Base-by-base conservation (phyloP, 2,888 invertebrate genomes). In the Meghimatium bilineatum region DNA sequence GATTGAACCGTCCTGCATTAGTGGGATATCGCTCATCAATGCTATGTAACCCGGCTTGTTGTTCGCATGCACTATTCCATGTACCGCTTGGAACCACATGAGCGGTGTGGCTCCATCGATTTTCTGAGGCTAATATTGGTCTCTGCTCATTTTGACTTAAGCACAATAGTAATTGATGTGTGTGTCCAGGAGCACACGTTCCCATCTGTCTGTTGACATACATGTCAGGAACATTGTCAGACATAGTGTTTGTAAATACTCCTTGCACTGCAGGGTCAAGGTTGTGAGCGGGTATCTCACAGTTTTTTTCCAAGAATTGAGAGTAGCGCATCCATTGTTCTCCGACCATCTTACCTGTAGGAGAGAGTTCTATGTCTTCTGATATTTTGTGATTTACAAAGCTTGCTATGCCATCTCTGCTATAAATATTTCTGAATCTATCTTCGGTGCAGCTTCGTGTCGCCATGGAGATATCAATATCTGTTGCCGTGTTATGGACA, bases 241-340 rank as follows among this genome's bases (percentile, higher is more conserved):
- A n/a, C 44, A 44, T n/a, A 5, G 36, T 38, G 49, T 32, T 66
- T 1, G 49, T n/a, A 34, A 79, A 78, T 44, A 79, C 72, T 63
- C 79, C 79, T 34, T 63, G 60, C 10, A 63, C 72, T 14, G 79
- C 60, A 0, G 79, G 79, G 66, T 83, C 83, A n/a, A 79, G 78
- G 49, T 83, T 83, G 49, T 79, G 83, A n/a, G 32, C 34, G 17
- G 83, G 83, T 34, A 83, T 83, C 20, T 83, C 79, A 44, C 26
- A 29, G 36, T 79, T 60, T 66, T 83, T 83, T 38, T 83, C 69
- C 23, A 83, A 63, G 14, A 77, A 83, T 20, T 49, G 23, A 26
- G 60, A 36, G 32, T 83, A 83, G n/a, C 74, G 66, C 23, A 14
- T 32, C 82, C 76, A 82, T 12, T 69, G 56, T 8, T 82, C 49